These are phyloP conservation scores for Gallinago solitaria DNA, from an alignment of 2,797 vertebrate species.

Conservation along the genomic window DNA sequence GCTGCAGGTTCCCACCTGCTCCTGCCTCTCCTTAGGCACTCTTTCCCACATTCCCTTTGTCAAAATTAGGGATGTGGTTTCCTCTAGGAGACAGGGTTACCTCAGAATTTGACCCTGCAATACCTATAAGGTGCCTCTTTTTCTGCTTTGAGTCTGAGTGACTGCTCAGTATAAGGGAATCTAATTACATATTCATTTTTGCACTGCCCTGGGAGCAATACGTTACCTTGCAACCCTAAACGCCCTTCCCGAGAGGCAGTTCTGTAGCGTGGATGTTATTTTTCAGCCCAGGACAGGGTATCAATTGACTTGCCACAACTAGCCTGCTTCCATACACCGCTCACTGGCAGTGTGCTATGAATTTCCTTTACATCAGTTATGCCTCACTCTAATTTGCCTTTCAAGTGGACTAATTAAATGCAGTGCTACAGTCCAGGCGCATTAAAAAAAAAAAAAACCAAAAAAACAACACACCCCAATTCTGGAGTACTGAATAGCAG, in stretches of 20 bases:
- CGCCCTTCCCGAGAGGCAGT: not conserved
- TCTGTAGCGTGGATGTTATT: not conserved
- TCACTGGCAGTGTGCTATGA: not conserved
- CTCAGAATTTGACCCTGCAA: not conserved
- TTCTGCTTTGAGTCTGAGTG: not conserved
- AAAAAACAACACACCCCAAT: not conserved
- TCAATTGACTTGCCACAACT: not conserved
- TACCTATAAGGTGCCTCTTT: not conserved
- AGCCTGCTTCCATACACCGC: not conserved
- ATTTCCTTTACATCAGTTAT: not conserved
- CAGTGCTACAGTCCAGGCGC: not conserved
- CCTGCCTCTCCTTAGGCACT: not conserved
- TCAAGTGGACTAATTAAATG: slow-evolving; percentile 31
- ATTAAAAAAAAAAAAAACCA: not conserved
- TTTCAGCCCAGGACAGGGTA: not conserved
- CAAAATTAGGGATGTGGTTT: not conserved
- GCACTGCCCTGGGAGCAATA: not conserved
- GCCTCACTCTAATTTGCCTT: slow-evolving; percentile 43
- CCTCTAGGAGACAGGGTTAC: not conserved
- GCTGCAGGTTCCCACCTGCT: not conserved
- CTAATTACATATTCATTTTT: not conserved
- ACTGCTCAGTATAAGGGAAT: not conserved
- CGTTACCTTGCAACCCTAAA: not conserved
- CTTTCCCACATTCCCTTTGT: not conserved
- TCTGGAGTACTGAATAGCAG: not conserved